Evolutionary conservation across 2,113 vertebrate genomes (phyloP), one percentile per base, ranked within the genome.

Genomic region (Caloenas nicobarica): DNA sequence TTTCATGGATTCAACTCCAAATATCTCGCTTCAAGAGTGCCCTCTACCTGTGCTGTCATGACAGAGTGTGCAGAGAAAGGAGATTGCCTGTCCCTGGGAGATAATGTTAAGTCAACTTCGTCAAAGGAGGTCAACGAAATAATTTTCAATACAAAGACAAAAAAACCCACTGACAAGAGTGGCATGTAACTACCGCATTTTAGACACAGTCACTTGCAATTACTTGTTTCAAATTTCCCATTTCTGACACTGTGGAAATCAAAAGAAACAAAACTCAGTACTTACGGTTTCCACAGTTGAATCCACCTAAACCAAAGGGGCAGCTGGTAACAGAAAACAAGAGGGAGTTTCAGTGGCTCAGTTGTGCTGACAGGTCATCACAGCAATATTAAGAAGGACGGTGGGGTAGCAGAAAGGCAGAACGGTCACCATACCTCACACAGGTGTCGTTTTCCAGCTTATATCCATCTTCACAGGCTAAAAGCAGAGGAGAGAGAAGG

Each of bases 221-320:
- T 54, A 23, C 2, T 68, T 84, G 14, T 44, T 83, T 76, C 48
- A 78, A n/a, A 44, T 58, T 50, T 58, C 69, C 69, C 25, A 26
- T n/a, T 95, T 82, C 70, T 77, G 70, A 64, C 1, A 16, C 34
- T 44, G 34, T 4, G 12, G 53, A 50, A 78, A 83, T 68, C 2
- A 42, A 65, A 64, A 62, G 10, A 68, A 88, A 54, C 14, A 5
- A 50, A 70, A 60, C 13, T 44, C 14, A 1, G 24, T 81, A 99
- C 99, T 99, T 97, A 99, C 99, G 99, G 84, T 99, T 99, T 94
- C 98, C 98, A 95, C 99, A 99, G 97, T 99, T 99, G 96, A 99
- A 99, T 96, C 99, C 99, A 74, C 99, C 99, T 69, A 99, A 99
- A 89, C 99, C 99, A 69, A 99, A 99, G 1, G 98, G 98, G 95